Evolutionary conservation across 2,888 invertebrate species (phyloP), one percentile per base, ranked within the genome.

Genomic region (Plebejus melissa): DNA sequence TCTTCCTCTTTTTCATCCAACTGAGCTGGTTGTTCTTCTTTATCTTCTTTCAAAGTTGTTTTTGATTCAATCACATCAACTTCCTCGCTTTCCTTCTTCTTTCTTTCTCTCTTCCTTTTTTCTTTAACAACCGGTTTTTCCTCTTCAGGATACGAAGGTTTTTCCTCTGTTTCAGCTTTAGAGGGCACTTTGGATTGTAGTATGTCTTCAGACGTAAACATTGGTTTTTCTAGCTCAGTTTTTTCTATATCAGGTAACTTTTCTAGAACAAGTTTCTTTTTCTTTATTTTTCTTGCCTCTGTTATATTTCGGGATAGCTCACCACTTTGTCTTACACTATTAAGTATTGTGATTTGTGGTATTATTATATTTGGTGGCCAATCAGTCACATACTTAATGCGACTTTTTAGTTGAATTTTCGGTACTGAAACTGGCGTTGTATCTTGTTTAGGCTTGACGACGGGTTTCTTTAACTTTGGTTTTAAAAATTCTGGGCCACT

Each of bases 341-440:
- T 94, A 76, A 96, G 87, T 72, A 88, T 85, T 3, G 90, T 93
- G 4, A 96, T 83, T 41, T 90, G 83, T 0, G 95, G 94, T 77
- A 90, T 89, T 70, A 94, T 85, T 60, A 93, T 86, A 77, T 93
- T 87, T 4, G 96, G 95, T 16, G 96, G 95, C 93, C 95, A 96
- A 78, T 95, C 95, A 74, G 91, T 86, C 16, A 94, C 78, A 80
- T 94, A 94, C 74, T 89, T 94, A 9, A 97, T 95, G 79, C 96
- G 94, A 84, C 97, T 97, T 83, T 96, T 96, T 0, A 97, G 88
- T 82, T 96, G 94, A 79, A 96, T 94, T 84, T 96, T 96, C 0
- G 96, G 96, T 74, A 96, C 87, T 78, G 88, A 87, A 0, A 90
- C 83, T 54, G 86, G 79, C 13, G 88, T 80, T 9, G 85, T 80